Evolutionary conservation across 1,140 invertebrate genomes (phyloP).

Genomic region (Macrosteles quadrilineatus): DNA sequence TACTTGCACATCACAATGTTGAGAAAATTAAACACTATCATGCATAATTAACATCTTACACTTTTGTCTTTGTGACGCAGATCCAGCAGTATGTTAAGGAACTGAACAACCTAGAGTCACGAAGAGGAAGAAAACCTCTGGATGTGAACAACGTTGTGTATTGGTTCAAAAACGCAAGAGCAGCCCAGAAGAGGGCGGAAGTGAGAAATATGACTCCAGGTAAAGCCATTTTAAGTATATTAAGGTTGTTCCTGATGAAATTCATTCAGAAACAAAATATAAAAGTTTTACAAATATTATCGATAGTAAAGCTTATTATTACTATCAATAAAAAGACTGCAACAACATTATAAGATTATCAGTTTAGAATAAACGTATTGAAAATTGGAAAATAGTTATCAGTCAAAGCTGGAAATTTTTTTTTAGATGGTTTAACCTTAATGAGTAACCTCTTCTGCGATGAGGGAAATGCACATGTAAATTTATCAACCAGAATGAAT

Average conservation of each 20-base stretch:
- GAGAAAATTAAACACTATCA: no score
- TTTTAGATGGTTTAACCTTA: no score
- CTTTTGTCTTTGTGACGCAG: no score
- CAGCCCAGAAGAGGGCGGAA: constrained; percentile 89
- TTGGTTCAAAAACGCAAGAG: constrained; percentile 98
- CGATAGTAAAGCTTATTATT: neutral
- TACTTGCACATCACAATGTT: no score
- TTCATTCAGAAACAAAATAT: neutral
- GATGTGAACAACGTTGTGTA: constrained; percentile 98
- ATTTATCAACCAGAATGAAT: no score
- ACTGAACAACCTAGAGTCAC: constrained; percentile 87
- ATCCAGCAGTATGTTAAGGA: constrained; percentile 95
- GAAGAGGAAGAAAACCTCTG: constrained; percentile 87
- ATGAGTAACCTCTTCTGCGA: no score
- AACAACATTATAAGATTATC: no score
- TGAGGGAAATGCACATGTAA: no score
- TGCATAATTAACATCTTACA: neutral
- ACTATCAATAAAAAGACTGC: no score
- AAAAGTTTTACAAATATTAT: neutral
- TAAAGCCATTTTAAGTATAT: constrained; percentile 31
- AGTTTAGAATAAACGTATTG: no score
- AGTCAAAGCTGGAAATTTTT: no score
- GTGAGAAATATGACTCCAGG: constrained; percentile 54
- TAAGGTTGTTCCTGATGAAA: neutral
- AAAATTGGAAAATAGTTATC: no score